phyloP scores from a whole-genome alignment of 2,113 vertebrate genomes.

The Halichoerus grypus region DNA sequence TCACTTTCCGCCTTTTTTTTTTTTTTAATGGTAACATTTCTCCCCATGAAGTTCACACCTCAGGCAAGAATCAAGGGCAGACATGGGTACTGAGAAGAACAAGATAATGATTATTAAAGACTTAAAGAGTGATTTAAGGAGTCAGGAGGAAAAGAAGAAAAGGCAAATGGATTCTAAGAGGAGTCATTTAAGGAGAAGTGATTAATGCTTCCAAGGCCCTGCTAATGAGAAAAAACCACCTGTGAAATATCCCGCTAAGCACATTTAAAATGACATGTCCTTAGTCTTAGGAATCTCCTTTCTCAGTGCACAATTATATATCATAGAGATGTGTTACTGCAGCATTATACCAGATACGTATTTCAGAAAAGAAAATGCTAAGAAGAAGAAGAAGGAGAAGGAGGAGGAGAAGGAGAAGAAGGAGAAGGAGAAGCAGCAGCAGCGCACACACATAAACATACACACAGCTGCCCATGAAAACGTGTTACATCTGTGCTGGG shows the following conservation, averaged over 20 bases:
- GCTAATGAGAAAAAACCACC: not conserved
- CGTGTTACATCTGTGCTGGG: not conserved
- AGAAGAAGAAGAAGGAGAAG: too few relatives aligned
- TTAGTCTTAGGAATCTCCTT: not conserved
- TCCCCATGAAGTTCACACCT: not conserved
- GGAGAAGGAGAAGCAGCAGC: too few relatives aligned
- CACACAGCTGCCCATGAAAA: accelerated
- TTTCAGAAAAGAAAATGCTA: too few relatives aligned
- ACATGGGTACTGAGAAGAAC: not conserved
- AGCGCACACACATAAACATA: not conserved
- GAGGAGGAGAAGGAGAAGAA: too few relatives aligned
- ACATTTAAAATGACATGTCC: not conserved
- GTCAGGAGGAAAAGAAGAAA: not conserved
- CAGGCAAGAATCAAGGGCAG: not conserved
- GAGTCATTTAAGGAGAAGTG: not conserved
- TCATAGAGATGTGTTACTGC: not conserved
- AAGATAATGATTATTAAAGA: not conserved
- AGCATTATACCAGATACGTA: accelerated
- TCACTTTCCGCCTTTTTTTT: not conserved
- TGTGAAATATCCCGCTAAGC: not conserved
- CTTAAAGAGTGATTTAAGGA: not conserved
- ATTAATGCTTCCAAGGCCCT: not conserved
- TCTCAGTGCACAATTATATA: not conserved
- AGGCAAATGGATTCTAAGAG: not conserved
- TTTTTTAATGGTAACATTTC: not conserved